Evolutionary conservation across 2,888 invertebrate species (phyloP).

Genomic region (Tetragonula carbonaria): DNA sequence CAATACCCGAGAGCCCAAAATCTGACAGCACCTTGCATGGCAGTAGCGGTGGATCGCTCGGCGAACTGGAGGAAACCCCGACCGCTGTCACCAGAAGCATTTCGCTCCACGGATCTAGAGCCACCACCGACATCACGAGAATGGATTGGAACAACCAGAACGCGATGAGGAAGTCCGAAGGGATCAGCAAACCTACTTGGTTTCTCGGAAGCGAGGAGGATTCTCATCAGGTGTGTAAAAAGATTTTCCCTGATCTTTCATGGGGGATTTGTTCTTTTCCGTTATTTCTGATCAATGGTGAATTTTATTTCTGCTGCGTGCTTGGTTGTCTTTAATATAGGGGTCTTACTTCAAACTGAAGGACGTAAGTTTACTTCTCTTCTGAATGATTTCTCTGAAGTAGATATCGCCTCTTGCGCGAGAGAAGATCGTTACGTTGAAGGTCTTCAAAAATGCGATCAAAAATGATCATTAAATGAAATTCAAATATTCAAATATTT

Average conservation of each 20-base stretch:
- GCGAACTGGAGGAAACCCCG: constrained; percentile 78
- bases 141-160: constrained; percentile 56
- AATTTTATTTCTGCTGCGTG: no score
- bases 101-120: constrained; percentile 60
- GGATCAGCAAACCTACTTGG: constrained; percentile 84
- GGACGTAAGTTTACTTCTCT: no score
- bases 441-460: no score
- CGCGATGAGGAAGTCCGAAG: constrained; percentile 44
- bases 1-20: constrained; percentile 95
- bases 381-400: no score
- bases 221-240: constrained; percentile 79
- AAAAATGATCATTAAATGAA: no score
- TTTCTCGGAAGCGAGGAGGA: constrained; percentile 86
- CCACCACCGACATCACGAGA: constrained; percentile 40
- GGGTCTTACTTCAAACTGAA: no score
- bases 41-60: constrained; percentile 84
- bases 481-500: no score
- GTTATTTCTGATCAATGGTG: no score
- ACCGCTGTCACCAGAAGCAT: constrained; percentile 60
- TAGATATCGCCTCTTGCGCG: background rate
- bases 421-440: no score
- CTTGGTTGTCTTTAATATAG: no score
- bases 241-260: background rate
- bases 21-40: constrained; percentile 94
- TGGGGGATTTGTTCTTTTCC: no score